Evolutionary conservation across 2,888 invertebrate species (phyloP).

Genomic region (Tuberolachnus salignus): DNA sequence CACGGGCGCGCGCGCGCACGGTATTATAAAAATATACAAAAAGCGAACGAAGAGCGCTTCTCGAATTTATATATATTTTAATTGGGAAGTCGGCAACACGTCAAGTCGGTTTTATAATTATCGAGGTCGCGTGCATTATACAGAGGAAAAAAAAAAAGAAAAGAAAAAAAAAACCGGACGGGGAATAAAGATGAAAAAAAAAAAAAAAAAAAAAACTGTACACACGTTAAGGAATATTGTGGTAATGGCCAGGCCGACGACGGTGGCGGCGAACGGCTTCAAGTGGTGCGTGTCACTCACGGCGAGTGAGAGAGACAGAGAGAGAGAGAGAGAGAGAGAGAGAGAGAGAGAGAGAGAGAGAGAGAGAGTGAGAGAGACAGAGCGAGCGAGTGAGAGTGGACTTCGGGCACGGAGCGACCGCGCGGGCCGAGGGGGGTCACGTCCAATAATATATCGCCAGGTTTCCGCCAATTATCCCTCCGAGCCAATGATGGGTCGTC

Average conservation of each 20-base stretch:
- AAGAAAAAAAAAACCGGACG: slow-evolving; percentile 25
- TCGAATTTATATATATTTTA: slow-evolving; percentile 40
- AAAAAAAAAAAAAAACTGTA: not conserved
- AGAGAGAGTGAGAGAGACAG: not conserved
- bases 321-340: not conserved
- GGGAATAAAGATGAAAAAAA: not conserved
- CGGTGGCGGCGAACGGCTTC: slow-evolving; percentile 17
- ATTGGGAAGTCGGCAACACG: slow-evolving; percentile 48
- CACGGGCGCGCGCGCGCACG: not conserved
- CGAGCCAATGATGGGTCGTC: slow-evolving; percentile 25
- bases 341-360: too few relatives aligned
- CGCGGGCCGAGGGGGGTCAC: not conserved
- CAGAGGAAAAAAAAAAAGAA: slow-evolving; percentile 36
- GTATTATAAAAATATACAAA: not conserved
- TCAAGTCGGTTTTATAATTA: slow-evolving; percentile 53
- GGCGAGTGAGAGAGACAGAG: not conserved
- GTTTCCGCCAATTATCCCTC: slow-evolving; percentile 50
- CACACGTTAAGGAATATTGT: slow-evolving; percentile 40
- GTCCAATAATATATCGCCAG: slow-evolving; percentile 25
- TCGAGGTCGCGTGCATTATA: slow-evolving; percentile 43
- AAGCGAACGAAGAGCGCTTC: not conserved
- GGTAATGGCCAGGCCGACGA: slow-evolving; percentile 41
- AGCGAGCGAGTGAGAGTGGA: not conserved
- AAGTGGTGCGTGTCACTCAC: slow-evolving; percentile 53
- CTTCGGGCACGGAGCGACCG: not conserved